phyloP scores from a whole-genome alignment of 1,140 invertebrate species.

The Augochlora pura region DNA sequence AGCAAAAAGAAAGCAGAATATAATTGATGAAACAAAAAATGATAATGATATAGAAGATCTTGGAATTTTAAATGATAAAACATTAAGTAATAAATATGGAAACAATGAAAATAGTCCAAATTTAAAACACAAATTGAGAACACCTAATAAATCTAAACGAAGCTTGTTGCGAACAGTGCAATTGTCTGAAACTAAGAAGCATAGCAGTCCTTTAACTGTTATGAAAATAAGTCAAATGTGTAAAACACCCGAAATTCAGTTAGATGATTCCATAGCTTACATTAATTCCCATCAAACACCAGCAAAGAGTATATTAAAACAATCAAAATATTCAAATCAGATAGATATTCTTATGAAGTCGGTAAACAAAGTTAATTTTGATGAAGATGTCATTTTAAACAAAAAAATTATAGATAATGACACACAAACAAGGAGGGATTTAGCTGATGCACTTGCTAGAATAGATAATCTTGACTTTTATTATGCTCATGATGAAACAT shows the following conservation, averaged over 20 bases:
- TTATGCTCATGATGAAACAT: background rate
- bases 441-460: slow-evolving; percentile 48
- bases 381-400: slow-evolving; percentile 50
- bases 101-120: background rate
- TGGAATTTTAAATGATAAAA: background rate
- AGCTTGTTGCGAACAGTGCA: slow-evolving; percentile 47
- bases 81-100: background rate
- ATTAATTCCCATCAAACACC: slow-evolving; percentile 74
- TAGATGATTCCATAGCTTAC: slow-evolving; percentile 70
- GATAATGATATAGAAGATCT: background rate
- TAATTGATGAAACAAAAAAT: background rate
- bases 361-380: slow-evolving; percentile 59
- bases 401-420: slow-evolving; percentile 58
- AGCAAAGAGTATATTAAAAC: slow-evolving; percentile 74
- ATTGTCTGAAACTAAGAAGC: slow-evolving; percentile 39
- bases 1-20: slow-evolving; percentile 67
- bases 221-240: slow-evolving; percentile 70
- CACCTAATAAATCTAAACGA: slow-evolving; percentile 7
- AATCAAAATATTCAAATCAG: slow-evolving; percentile 39
- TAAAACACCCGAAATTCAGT: slow-evolving; percentile 71
- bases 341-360: slow-evolving; percentile 51
- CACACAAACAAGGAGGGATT: slow-evolving; percentile 25
- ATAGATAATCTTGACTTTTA: slow-evolving; percentile 59
- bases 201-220: slow-evolving; percentile 62
- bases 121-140: background rate